phyloP scores from a whole-genome alignment of 2,888 invertebrate species.

The Hirtodrosophila alboralis region DNA sequence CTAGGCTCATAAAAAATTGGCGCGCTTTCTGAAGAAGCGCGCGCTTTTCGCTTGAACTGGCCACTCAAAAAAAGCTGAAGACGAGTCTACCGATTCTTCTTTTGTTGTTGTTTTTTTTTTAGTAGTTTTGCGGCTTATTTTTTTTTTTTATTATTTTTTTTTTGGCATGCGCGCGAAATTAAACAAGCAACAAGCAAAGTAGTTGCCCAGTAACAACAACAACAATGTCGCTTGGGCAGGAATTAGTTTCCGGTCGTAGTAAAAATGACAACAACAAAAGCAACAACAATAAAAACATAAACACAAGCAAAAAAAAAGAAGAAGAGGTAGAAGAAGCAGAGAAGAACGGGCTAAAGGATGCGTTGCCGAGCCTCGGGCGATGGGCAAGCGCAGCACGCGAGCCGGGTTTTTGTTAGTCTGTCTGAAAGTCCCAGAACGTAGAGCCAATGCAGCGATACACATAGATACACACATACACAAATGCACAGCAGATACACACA shows the following conservation, averaged over 20 bases:
- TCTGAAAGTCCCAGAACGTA: constrained; percentile 9
- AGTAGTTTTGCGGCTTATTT: no score
- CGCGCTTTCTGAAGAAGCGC: constrained; percentile 71
- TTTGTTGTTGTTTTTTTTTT: constrained; percentile 20
- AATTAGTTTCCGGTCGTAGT: constrained; percentile 81
- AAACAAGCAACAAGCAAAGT: constrained; percentile 39
- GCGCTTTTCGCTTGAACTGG: constrained; percentile 72
- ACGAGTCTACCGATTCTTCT: constrained; percentile 34
- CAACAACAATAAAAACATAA: constrained; percentile 24
- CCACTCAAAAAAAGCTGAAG: constrained; percentile 43
- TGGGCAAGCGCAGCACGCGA: constrained; percentile 71
- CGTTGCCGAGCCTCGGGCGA: constrained; percentile 47
- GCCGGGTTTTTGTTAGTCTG: constrained; percentile 27
- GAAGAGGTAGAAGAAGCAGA: constrained; percentile 65
- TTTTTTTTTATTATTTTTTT: constrained; percentile 51
- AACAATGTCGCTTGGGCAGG: constrained; percentile 68
- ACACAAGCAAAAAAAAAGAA: constrained; percentile 58
- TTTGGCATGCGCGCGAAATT: constrained; percentile 79
- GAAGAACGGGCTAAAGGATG: constrained; percentile 61
- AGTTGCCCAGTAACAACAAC: constrained; percentile 31
- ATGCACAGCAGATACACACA: constrained; percentile 21
- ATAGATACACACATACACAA: constrained; percentile 24
- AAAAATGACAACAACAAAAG: constrained; percentile 71
- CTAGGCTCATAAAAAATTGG: constrained; percentile 70
- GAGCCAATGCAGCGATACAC: constrained; percentile 17